Evolutionary conservation across 2,888 invertebrate species (phyloP).

Genomic region (Eupithecia dodoneata): DNA sequence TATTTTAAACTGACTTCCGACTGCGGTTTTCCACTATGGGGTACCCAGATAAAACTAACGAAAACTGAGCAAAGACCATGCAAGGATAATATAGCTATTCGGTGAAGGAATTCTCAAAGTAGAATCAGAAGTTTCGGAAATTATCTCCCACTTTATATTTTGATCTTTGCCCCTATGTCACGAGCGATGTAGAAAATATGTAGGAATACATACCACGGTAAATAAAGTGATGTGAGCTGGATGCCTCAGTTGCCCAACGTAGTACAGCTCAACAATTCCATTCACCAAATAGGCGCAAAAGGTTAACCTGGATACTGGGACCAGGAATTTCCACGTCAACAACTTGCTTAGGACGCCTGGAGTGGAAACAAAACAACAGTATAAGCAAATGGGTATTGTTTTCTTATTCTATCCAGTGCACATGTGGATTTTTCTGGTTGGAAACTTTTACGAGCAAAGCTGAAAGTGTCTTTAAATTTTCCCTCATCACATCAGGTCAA

Average conservation of each 20-base stretch:
- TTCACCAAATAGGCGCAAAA: conserved; percentile 90
- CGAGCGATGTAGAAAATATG: not conserved
- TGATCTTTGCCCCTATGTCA: too few relatives aligned
- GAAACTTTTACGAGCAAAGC: conserved; percentile 1
- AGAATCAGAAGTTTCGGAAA: not conserved
- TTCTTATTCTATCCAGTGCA: conserved; percentile 4
- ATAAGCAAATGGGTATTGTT: conserved; percentile 6
- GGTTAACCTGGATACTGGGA: conserved; percentile 87
- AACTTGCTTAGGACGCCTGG: conserved; percentile 83
- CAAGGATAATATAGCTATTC: not conserved
- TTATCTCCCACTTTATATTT: not conserved
- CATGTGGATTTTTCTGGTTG: conserved; percentile 1
- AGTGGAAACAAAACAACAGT: conserved; percentile 12
- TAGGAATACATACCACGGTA: conserved; percentile 81
- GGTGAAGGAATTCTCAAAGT: not conserved
- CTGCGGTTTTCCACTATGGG: not conserved
- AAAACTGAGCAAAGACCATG: not conserved
- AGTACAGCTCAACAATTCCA: conserved; percentile 87
- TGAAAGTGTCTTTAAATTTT: not conserved
- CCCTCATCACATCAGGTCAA: not conserved
- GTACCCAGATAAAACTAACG: not conserved
- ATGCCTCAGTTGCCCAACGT: conserved; percentile 84
- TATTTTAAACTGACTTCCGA: not conserved
- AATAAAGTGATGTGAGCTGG: conserved; percentile 85
- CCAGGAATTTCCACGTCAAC: conserved; percentile 85